Evolutionary conservation across 2,888 invertebrate genomes (phyloP).

Genomic region (Calameuta pallipes): DNA sequence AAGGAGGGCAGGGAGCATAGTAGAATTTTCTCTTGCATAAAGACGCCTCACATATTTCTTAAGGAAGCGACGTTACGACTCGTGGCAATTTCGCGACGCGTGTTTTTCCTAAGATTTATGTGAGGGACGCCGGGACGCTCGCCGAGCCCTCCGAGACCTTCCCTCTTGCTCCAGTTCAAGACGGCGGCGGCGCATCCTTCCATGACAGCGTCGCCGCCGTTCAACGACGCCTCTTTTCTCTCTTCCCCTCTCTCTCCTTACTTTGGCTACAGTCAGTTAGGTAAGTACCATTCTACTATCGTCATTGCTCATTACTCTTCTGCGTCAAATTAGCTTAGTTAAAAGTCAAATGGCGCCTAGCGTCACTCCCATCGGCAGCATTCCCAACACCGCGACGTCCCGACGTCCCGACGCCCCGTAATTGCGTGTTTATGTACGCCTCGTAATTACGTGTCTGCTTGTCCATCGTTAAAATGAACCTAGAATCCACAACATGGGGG

Average conservation of each 20-base stretch:
- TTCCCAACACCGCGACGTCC: slow-evolving; percentile 11
- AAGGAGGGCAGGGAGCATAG: slow-evolving; percentile 30
- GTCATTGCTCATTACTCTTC: slow-evolving; percentile 18
- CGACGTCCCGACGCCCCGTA: slow-evolving; percentile 35
- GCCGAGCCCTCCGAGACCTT: background rate
- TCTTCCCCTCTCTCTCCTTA: slow-evolving; percentile 28
- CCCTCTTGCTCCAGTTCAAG: background rate
- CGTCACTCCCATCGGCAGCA: slow-evolving; percentile 15
- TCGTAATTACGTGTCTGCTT: slow-evolving; percentile 60
- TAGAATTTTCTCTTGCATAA: slow-evolving; percentile 50
- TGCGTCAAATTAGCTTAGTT: slow-evolving; percentile 31
- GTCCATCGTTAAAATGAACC: slow-evolving; percentile 55
- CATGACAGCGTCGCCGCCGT: slow-evolving; percentile 6
- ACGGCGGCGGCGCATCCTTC: background rate
- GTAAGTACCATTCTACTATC: slow-evolving; percentile 18
- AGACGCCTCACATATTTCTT: background rate
- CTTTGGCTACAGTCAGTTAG: slow-evolving; percentile 23
- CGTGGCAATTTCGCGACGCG: slow-evolving; percentile 58
- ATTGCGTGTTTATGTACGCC: slow-evolving; percentile 61
- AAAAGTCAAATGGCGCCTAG: slow-evolving; percentile 25
- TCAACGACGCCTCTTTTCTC: slow-evolving; percentile 9
- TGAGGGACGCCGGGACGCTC: slow-evolving; percentile 24
- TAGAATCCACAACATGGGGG: background rate
- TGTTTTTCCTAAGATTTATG: slow-evolving; percentile 58
- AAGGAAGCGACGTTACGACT: slow-evolving; percentile 29